Evolutionary conservation across 2,113 vertebrate species (phyloP).

Genomic region (Corythornis cristatus): DNA sequence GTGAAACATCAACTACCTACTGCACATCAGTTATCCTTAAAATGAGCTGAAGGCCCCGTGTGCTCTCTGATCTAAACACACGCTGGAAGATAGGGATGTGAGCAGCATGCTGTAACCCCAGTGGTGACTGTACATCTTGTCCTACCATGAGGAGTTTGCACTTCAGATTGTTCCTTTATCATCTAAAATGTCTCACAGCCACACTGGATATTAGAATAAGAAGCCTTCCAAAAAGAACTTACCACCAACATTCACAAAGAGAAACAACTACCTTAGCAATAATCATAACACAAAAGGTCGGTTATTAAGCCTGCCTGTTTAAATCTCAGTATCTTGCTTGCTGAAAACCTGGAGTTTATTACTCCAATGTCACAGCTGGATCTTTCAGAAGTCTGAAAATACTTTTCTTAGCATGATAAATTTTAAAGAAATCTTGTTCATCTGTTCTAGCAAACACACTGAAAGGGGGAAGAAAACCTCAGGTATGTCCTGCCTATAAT

Average conservation of each 20-base stretch:
- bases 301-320: neutral
- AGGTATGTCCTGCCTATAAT: neutral
- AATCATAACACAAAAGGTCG: neutral
- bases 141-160: neutral
- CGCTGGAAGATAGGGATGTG: neutral
- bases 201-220: neutral
- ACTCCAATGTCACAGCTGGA: neutral
- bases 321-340: neutral
- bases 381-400: neutral
- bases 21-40: neutral
- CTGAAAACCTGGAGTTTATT: neutral
- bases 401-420: neutral
- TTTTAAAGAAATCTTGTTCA: neutral
- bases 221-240: neutral
- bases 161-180: neutral
- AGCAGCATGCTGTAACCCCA: neutral
- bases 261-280: neutral
- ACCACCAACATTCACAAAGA: neutral
- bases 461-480: neutral
- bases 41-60: fast-evolving
- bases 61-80: neutral
- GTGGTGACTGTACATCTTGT: neutral
- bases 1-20: neutral
- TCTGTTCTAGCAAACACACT: neutral
- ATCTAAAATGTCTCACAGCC: neutral